phyloP scores from a whole-genome alignment of 2,797 vertebrate species.

The Anomalospiza imberbis region DNA sequence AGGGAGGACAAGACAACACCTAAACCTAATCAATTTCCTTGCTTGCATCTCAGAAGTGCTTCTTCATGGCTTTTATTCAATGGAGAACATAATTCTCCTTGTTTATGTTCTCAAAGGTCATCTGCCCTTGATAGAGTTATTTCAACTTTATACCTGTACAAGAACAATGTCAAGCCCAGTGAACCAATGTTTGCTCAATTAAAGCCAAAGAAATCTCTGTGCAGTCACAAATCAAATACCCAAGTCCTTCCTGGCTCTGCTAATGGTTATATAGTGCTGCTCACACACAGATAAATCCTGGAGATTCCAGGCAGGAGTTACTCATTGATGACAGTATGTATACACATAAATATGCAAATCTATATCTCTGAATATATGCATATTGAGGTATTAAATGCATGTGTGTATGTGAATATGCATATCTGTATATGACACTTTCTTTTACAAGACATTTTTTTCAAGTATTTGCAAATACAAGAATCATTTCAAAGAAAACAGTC shows the following conservation, averaged over 20 bases:
- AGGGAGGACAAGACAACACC: background rate
- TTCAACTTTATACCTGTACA: conserved; percentile 22
- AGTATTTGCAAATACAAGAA: background rate
- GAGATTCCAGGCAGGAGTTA: background rate
- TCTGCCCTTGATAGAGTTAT: conserved; percentile 28
- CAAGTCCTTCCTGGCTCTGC: background rate
- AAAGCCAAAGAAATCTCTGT: conserved; percentile 4
- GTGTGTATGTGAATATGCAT: background rate
- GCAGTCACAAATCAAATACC: conserved; percentile 22
- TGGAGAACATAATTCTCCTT: conserved; percentile 1
- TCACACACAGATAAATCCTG: background rate
- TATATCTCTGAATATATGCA: background rate
- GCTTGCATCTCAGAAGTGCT: background rate
- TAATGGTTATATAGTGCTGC: background rate
- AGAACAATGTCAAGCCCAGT: conserved; percentile 31
- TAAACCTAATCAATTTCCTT: background rate
- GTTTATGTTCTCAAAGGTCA: conserved; percentile 1
- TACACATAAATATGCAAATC: background rate
- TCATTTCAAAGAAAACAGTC: background rate
- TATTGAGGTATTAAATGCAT: background rate
- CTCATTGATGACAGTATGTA: background rate
- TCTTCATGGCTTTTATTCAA: background rate
- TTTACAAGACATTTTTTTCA: background rate
- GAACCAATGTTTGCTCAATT: conserved; percentile 43
- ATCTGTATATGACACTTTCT: background rate